phyloP scores from a whole-genome alignment of 2,797 vertebrate genomes.

The Dallia pectoralis region DNA sequence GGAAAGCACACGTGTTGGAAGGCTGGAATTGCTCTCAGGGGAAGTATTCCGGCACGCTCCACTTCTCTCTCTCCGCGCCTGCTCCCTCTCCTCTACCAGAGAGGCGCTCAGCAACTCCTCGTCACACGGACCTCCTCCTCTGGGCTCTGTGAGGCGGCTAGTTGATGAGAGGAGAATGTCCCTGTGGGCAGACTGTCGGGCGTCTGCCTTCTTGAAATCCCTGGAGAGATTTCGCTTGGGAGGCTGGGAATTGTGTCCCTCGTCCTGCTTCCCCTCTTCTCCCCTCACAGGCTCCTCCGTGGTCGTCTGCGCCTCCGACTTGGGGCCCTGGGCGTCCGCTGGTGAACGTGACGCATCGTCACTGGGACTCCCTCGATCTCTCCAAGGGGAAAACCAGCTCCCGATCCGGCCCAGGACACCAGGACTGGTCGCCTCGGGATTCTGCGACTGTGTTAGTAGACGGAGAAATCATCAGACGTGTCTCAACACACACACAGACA shows the following conservation, averaged over 20 bases:
- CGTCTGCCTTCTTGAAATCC: conserved; percentile 55
- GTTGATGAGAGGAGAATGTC: conserved; percentile 45
- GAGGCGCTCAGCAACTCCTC: conserved; percentile 25
- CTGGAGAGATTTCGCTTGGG: conserved; percentile 30
- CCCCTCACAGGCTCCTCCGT: conserved; percentile 43
- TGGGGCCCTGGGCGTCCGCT: conserved; percentile 13
- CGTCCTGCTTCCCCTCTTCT: conserved; percentile 34
- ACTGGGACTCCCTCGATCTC: conserved; percentile 39
- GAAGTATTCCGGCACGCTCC: conserved; percentile 48
- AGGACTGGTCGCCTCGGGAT: conserved; percentile 61
- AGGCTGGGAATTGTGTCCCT: conserved; percentile 24
- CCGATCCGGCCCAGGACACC: conserved; percentile 73
- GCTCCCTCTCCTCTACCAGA: conserved; percentile 19
- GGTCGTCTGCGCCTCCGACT: conserved; percentile 32
- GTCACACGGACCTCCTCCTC: conserved; percentile 51
- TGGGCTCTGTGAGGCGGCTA: conserved; percentile 23
- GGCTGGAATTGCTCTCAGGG: conserved; percentile 57
- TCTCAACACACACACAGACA: background rate
- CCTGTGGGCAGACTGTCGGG: conserved; percentile 64
- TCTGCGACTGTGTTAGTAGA: conserved; percentile 31
- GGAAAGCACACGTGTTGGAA: conserved; percentile 57
- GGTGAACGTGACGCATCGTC: conserved; percentile 47
- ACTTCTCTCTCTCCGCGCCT: conserved; percentile 48
- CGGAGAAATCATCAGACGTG: conserved; percentile 35
- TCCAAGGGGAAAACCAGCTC: conserved; percentile 73